These are phyloP conservation scores for Tenthredo amoena DNA, from an alignment of 2,888 invertebrate species.

Conservation along the genomic window DNA sequence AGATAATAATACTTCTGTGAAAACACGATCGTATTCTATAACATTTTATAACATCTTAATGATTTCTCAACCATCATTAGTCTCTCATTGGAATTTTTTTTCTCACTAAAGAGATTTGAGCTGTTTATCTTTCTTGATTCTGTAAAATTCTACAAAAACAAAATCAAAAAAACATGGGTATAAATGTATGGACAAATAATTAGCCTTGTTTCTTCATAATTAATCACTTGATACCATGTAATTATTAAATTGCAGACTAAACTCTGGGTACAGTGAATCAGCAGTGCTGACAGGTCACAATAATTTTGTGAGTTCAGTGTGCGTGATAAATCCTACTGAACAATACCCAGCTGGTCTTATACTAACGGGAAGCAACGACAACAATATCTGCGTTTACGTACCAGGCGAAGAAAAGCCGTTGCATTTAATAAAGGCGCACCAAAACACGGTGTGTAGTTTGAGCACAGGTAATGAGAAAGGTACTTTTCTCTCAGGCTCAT, in stretches of 20 bases:
- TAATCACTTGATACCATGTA: background rate
- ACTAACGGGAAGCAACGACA: conserved; percentile 94
- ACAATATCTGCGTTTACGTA: conserved; percentile 89
- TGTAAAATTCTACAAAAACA: background rate
- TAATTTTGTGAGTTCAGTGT: conserved; percentile 92
- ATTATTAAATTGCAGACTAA: conserved; percentile 77
- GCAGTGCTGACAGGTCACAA: conserved; percentile 89
- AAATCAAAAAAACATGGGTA: background rate
- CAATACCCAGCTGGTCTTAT: conserved; percentile 88
- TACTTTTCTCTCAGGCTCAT: conserved; percentile 90
- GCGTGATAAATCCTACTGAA: conserved; percentile 86
- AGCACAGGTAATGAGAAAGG: conserved; percentile 77
- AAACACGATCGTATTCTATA: background rate
- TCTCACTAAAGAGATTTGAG: background rate
- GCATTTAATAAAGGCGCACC: conserved; percentile 88
- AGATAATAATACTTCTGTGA: too few relatives aligned
- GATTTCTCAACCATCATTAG: background rate
- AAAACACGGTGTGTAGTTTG: conserved; percentile 84
- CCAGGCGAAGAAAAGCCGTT: conserved; percentile 85
- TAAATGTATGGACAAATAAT: background rate
- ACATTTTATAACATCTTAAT: background rate
- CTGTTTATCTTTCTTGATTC: background rate
- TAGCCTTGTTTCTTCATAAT: background rate
- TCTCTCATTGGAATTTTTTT: background rate
- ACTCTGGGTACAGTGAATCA: conserved; percentile 83